Evolutionary conservation across 2,888 invertebrate genomes (phyloP), one percentile per base, ranked within the genome.

Genomic region (Pomacea canaliculata): DNA sequence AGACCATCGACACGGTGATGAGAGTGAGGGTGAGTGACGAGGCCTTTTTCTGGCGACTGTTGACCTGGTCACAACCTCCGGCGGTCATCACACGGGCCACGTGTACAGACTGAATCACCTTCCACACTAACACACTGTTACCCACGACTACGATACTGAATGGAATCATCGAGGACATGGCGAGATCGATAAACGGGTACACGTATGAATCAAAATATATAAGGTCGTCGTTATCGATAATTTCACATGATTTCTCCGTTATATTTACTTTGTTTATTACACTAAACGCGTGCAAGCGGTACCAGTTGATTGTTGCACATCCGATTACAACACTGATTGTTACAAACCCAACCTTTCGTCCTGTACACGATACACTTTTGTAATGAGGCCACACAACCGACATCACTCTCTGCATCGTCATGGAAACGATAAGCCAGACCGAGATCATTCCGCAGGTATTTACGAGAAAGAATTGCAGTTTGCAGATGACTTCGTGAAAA

Each of bases 81-180:
- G 19, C 27, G 37, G 68, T 68, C n/a, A 68, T 68, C 37, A 46
- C 19, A 19, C 68, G 27, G 48, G 10, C 48, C 68, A 46, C 27
- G 5, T 46, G 68, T 46, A 46, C 68, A 46, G 27, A 68, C 37
- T 46, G 68, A 63, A n/a, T n/a, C 63, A 63, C 63, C 63, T 63
- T 63, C 63, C 63, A 19, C 23, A 63, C 10, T 7, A 63, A 27
- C n/a, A 63, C 63, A 12, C 3, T 27, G 63, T 63, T 63, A 7
- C 23, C 5, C 5, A 63, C 12, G 63, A 63, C 0, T 10, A 63
- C 1, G 10, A 63, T 18, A 27, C 63, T 5, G 63, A n/a, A 23
- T 19, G 19, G 63, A 12, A 63, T 1, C 5, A 63, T 10, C 7
- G 63, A 18, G 18, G 63, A 10, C 10, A 63, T 5, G 1, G 63